Percentiles rank a stretch among this genome's conserved stretches.
Conservation (phyloP, 2,888 invertebrate genomes). For the Altica lythri region DNA sequence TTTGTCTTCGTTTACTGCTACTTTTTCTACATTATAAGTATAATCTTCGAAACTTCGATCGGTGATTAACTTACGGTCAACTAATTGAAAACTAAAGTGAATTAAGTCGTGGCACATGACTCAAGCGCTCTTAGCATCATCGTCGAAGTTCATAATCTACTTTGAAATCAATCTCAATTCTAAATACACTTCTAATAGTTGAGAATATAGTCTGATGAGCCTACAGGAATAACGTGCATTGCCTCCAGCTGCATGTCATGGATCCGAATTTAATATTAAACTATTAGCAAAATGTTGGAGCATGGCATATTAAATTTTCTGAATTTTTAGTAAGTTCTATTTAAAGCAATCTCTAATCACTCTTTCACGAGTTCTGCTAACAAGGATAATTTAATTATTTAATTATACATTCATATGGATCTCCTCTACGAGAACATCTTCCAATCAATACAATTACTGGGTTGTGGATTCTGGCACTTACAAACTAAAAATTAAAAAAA, state of each 20-base stretch:
- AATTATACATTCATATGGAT: too few relatives aligned
- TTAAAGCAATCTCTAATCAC: too few relatives aligned
- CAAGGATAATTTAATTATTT: too few relatives aligned
- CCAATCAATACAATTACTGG: too few relatives aligned
- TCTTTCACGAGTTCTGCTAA: too few relatives aligned
- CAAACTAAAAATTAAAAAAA: too few relatives aligned
- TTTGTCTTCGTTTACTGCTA: neutral
- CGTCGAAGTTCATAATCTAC: conserved; percentile 45
- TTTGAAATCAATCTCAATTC: conserved; percentile 50
- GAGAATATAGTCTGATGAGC: conserved; percentile 19
- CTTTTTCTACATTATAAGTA: conserved; percentile 13
- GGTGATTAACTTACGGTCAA: conserved; percentile 39
- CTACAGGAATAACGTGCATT: neutral
- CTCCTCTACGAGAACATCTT: too few relatives aligned
- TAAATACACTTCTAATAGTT: conserved; percentile 36
- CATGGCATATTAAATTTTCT: too few relatives aligned
- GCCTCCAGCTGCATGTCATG: neutral
- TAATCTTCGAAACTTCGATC: conserved; percentile 32
- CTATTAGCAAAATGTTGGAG: too few relatives aligned
- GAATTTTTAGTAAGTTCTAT: too few relatives aligned
- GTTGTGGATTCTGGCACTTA: too few relatives aligned
- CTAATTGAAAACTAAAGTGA: conserved; percentile 42
- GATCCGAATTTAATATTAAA: neutral
- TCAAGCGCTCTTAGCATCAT: conserved; percentile 36
- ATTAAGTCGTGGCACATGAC: conserved; percentile 35